Evolutionary conservation across 1,140 invertebrate species (phyloP).

Genomic region (Drosophila lowei): DNA sequence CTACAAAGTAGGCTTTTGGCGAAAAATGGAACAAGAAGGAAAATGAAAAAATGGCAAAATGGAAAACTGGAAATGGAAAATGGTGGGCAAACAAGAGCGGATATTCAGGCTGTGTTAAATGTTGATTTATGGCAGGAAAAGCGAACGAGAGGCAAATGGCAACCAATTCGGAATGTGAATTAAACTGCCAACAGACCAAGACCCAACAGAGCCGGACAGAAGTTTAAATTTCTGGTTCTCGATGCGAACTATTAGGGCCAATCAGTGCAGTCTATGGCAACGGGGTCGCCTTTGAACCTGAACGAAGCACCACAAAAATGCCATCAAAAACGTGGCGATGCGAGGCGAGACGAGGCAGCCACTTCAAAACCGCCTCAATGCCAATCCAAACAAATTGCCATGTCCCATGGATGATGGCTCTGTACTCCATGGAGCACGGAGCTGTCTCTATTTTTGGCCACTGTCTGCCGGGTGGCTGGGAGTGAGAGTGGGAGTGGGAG

Average conservation of each 20-base stretch:
- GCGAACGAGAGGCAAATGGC: constrained; percentile 7
- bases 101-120: constrained; percentile 42
- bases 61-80: constrained; percentile 29
- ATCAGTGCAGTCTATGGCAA: constrained; percentile 7
- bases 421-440: neutral
- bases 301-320: constrained; percentile 44
- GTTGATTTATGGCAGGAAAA: constrained; percentile 49
- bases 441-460: constrained; percentile 30
- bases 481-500: too few relatives aligned
- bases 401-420: neutral
- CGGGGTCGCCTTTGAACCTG: constrained; percentile 27
- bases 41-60: neutral
- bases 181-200: constrained; percentile 15
- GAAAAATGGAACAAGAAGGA: constrained; percentile 17
- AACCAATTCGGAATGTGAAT: constrained; percentile 5
- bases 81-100: constrained; percentile 30
- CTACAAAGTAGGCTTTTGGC: constrained; percentile 55
- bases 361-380: constrained; percentile 24
- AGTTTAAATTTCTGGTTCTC: too few relatives aligned
- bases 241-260: constrained; percentile 22
- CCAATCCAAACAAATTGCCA: constrained; percentile 33
- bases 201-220: neutral
- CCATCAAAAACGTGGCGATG: constrained; percentile 19
- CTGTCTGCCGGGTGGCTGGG: constrained; percentile 7
- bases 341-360: neutral